phyloP scores from a whole-genome alignment of 2,888 invertebrate genomes.

The Nasonovia ribisnigri region DNA sequence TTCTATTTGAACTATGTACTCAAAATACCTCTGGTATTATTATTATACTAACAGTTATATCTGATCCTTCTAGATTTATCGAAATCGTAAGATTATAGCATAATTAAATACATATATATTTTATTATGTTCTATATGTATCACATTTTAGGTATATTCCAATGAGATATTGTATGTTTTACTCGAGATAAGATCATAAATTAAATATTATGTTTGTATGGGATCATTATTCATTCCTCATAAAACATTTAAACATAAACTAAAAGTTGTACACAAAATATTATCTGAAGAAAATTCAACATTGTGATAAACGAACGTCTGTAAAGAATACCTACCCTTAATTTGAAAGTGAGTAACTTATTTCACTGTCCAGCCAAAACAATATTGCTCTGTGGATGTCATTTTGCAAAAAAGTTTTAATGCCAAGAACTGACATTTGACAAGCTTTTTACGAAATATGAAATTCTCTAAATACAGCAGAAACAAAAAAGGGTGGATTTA shows the following conservation, averaged over 20 bases:
- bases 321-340: constrained; percentile 19
- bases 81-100: not conserved
- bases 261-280: not conserved
- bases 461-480: constrained; percentile 11
- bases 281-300: constrained; percentile 6
- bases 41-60: not conserved
- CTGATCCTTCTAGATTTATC: not conserved
- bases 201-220: not conserved
- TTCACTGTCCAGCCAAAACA: constrained; percentile 18
- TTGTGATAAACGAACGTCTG: not conserved
- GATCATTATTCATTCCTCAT: not conserved
- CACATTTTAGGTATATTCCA: not conserved
- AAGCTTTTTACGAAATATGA: constrained; percentile 33
- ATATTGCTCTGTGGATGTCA: constrained; percentile 30
- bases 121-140: not conserved
- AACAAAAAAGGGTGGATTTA: constrained; percentile 47
- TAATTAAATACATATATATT: not conserved
- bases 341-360: constrained; percentile 18
- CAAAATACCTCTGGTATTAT: not conserved
- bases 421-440: constrained; percentile 27
- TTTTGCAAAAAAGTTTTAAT: constrained; percentile 51
- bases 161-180: not conserved
- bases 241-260: constrained; percentile 1
- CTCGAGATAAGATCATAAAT: not conserved
- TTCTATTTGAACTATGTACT: not conserved